Evolutionary conservation across 2,113 vertebrate species (phyloP).

Genomic region (Capreolus pygargus): DNA sequence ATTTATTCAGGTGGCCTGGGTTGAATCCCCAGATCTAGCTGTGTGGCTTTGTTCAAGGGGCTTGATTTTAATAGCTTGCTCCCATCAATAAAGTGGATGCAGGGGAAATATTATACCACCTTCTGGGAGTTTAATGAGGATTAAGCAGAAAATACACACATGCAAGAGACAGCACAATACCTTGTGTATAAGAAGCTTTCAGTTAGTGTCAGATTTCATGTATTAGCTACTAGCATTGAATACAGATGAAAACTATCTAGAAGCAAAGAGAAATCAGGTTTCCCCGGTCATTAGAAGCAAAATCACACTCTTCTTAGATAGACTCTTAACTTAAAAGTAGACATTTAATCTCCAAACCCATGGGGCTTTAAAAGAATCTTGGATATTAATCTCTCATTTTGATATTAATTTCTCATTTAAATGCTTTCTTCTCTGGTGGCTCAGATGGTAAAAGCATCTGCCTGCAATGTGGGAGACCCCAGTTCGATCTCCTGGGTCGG

Average conservation of each 20-base stretch:
- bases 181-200: neutral
- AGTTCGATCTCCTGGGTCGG: fast-evolving
- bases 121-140: neutral
- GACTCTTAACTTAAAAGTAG: neutral
- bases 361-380: neutral
- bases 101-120: neutral
- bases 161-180: neutral
- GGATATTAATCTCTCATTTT: neutral
- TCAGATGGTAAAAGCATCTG: fast-evolving
- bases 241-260: neutral
- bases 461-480: fast-evolving
- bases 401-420: neutral
- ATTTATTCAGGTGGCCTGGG: neutral
- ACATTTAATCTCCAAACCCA: neutral
- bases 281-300: neutral
- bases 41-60: neutral
- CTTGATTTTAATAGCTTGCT: neutral
- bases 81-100: neutral
- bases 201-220: neutral
- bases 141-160: neutral
- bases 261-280: neutral
- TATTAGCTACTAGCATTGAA: neutral
- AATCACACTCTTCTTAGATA: neutral
- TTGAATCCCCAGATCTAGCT: neutral
- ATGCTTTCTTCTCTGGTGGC: neutral